Evolutionary conservation across 2,797 vertebrate species (phyloP).

Genomic region (Hypotaenidia philippensis): DNA sequence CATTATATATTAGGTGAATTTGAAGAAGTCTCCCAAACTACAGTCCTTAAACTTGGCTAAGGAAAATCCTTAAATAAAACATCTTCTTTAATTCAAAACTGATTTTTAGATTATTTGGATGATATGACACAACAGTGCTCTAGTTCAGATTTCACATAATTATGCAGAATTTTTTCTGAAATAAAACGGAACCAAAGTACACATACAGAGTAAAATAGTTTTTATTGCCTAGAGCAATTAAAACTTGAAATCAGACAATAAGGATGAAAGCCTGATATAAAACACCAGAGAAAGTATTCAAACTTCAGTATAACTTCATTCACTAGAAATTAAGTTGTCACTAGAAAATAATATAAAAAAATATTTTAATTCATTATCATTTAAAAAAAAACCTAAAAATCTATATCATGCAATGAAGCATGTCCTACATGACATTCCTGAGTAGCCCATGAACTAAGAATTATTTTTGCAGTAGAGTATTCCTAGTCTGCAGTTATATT

Average conservation of each 20-base stretch:
- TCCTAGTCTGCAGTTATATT: neutral
- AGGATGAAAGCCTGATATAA: neutral
- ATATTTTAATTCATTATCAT: constrained; percentile 46
- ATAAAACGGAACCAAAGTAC: neutral
- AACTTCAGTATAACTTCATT: constrained; percentile 17
- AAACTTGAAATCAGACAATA: constrained; percentile 57
- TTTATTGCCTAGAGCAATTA: constrained; percentile 55
- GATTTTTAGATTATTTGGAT: constrained; percentile 7
- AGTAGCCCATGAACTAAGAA: constrained; percentile 6
- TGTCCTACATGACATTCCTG: constrained; percentile 4
- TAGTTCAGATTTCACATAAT: neutral
- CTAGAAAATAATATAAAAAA: constrained; percentile 37
- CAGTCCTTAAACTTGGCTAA: neutral
- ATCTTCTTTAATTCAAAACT: neutral
- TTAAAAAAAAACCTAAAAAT: constrained; percentile 11
- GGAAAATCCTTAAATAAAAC: neutral
- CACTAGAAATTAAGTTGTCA: constrained; percentile 37
- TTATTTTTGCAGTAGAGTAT: neutral
- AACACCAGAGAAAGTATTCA: constrained; percentile 25
- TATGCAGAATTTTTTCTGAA: neutral
- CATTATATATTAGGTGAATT: neutral
- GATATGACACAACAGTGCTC: neutral
- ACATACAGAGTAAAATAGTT: neutral
- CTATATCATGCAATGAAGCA: neutral
- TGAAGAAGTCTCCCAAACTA: neutral